Conservation (phyloP, 2,113 vertebrate species). For the Fregetta grallaria region DNA sequence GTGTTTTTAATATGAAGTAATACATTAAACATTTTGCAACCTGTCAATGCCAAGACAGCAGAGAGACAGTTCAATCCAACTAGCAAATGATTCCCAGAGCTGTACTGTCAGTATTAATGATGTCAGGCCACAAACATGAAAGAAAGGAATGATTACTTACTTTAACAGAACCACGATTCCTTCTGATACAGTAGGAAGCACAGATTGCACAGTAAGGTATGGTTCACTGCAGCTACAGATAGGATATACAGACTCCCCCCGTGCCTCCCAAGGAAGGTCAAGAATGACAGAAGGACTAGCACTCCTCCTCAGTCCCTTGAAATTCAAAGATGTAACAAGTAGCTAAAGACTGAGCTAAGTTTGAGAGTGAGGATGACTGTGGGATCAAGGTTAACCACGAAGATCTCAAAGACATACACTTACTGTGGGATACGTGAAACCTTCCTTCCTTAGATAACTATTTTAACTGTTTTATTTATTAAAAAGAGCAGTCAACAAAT, state of each 20-base stretch:
- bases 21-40: slow-evolving; percentile 23
- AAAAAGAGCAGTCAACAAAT: neutral
- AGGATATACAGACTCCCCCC: fast-evolving
- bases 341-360: neutral
- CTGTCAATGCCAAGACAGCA: neutral
- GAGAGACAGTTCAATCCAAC: neutral
- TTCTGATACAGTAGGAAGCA: neutral
- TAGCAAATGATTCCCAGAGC: neutral
- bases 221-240: neutral
- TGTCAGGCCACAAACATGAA: neutral
- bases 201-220: neutral
- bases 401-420: neutral
- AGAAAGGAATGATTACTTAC: neutral
- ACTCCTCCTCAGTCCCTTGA: neutral
- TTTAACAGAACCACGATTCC: neutral
- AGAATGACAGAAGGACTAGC: neutral
- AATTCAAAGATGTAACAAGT: neutral
- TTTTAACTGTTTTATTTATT: neutral
- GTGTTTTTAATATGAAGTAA: neutral
- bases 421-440: neutral
- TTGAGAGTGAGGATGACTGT: neutral
- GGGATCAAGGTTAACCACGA: neutral
- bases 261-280: neutral
- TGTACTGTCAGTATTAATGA: slow-evolving; percentile 22
- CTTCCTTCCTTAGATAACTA: neutral